These are phyloP conservation scores for Oeneis ivallda DNA, from an alignment of 2,888 invertebrate genomes.

Conservation along the genomic window DNA sequence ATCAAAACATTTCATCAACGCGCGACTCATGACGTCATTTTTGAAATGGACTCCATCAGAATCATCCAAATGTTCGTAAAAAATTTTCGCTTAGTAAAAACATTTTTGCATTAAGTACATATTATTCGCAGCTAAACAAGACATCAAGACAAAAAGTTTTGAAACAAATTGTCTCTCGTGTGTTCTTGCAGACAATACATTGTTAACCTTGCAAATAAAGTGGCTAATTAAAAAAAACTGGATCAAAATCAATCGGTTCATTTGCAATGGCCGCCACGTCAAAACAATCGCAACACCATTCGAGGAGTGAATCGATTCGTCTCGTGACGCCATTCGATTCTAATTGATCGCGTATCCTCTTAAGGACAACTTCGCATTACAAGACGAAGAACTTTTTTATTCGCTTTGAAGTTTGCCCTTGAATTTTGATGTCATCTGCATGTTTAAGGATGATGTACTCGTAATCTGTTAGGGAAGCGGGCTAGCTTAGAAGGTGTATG, in stretches of 20 bases:
- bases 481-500: no score
- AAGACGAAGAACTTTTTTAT: not conserved
- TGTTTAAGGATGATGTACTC: no score
- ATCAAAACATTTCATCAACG: no score
- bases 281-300: slow-evolving; percentile 69
- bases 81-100: no score
- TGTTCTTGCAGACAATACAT: slow-evolving; percentile 4
- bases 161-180: not conserved
- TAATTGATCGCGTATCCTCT: slow-evolving; percentile 47
- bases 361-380: not conserved
- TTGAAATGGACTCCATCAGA: no score
- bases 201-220: slow-evolving; percentile 36
- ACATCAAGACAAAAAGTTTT: not conserved
- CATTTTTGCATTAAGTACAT: not conserved
- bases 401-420: no score
- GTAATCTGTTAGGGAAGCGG: no score
- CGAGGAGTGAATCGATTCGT: slow-evolving; percentile 72
- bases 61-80: no score
- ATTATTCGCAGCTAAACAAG: not conserved
- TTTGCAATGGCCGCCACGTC: slow-evolving; percentile 62
- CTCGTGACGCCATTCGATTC: slow-evolving; percentile 64
- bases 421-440: no score
- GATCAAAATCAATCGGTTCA: slow-evolving; percentile 62
- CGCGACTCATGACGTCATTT: no score
- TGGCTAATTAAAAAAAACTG: slow-evolving; percentile 55